phyloP scores from a whole-genome alignment of 2,888 invertebrate genomes.

The Lissocephala sabroskyi region DNA sequence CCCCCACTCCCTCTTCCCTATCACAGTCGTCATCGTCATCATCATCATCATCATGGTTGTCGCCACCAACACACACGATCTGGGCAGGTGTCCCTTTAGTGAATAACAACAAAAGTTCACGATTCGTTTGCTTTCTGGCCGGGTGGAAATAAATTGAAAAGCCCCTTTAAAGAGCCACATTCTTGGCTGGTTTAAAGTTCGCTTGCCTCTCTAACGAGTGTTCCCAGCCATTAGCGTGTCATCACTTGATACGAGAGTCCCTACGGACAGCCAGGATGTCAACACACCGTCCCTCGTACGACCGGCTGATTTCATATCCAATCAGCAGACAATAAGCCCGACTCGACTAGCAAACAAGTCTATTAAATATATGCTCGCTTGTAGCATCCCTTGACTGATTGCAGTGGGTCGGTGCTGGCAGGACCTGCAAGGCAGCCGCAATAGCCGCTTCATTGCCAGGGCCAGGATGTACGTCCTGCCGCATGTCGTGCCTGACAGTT shows the following conservation, averaged over 20 bases:
- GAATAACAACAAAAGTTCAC: conserved; percentile 19
- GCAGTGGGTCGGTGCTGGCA: too few species aligned
- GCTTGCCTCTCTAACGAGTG: too few species aligned
- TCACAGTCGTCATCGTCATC: conserved; percentile 10
- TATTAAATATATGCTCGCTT: conserved; percentile 34
- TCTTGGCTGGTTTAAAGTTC: too few species aligned
- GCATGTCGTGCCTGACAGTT: not conserved
- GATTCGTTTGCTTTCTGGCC: conserved; percentile 22
- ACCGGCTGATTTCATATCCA: too few species aligned
- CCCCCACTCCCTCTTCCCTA: not conserved
- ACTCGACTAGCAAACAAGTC: conserved; percentile 25
- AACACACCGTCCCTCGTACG: too few species aligned
- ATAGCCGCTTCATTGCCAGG: too few species aligned
- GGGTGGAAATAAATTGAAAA: conserved; percentile 28
- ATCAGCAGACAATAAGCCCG: conserved; percentile 35
- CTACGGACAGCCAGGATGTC: too few species aligned
- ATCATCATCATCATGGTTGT: conserved; percentile 10
- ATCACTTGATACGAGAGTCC: too few species aligned
- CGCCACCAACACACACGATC: conserved; percentile 6
- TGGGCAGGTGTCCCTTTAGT: not conserved
- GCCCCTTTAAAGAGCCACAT: conserved; percentile 12
- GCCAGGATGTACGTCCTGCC: too few species aligned
- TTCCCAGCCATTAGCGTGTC: too few species aligned
- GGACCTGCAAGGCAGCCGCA: too few species aligned
- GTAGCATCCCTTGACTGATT: too few species aligned